Evolutionary conservation across 2,113 vertebrate species (phyloP).

Genomic region (Alethe castanea): DNA sequence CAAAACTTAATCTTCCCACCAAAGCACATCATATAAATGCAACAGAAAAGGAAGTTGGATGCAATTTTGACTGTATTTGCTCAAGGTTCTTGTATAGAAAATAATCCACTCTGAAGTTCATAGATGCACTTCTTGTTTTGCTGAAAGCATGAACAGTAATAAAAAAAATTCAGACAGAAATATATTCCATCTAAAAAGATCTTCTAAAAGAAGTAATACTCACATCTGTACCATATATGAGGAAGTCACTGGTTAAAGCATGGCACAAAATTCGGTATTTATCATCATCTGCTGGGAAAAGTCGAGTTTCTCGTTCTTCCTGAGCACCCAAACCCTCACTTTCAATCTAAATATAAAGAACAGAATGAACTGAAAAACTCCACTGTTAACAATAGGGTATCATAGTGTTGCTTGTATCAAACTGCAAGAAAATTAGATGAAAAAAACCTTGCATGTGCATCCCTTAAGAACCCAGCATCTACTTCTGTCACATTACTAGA

Average conservation of each 20-base stretch:
- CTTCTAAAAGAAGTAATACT: constrained; percentile 32
- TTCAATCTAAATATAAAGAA: constrained; percentile 84
- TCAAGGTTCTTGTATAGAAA: not conserved
- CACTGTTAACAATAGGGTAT: not conserved
- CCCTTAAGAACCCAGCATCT: not conserved
- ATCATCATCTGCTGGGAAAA: constrained; percentile 87
- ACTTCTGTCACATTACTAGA: not conserved
- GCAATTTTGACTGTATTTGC: not conserved
- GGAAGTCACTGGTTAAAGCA: constrained; percentile 89
- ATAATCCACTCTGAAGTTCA: not conserved
- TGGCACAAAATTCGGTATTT: constrained; percentile 89
- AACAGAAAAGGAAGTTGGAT: not conserved
- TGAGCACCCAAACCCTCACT: constrained; percentile 76
- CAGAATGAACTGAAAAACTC: not conserved
- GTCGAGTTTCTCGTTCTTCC: constrained; percentile 90
- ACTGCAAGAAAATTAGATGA: not conserved
- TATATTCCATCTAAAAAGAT: not conserved
- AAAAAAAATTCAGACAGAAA: not conserved
- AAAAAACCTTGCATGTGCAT: not conserved
- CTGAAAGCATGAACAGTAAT: not conserved
- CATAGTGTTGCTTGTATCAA: not conserved
- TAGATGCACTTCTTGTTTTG: not conserved
- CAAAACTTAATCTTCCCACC: not conserved
- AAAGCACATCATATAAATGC: not conserved
- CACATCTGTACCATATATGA: constrained; percentile 96